Evolutionary conservation across 2,888 invertebrate species (phyloP).

Genomic region (Bombyx huttoni): DNA sequence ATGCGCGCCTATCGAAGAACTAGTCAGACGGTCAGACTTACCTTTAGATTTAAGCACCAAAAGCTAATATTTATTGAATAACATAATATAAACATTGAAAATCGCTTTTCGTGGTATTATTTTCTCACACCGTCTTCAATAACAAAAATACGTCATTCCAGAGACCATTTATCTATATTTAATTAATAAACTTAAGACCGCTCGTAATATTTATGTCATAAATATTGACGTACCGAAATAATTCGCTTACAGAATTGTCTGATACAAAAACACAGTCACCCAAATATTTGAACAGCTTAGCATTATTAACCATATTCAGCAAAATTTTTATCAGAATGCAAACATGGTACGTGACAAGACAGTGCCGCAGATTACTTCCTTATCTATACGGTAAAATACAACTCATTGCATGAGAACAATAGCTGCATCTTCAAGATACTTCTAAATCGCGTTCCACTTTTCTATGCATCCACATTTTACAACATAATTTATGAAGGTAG

Average conservation of each 20-base stretch:
- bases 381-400: conserved; percentile 16
- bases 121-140: too few relatives aligned
- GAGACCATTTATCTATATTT: too few relatives aligned
- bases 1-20: conserved; percentile 44
- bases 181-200: too few relatives aligned
- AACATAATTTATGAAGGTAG: too few relatives aligned
- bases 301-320: conserved; percentile 45
- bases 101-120: too few relatives aligned
- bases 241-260: background rate
- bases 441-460: conserved; percentile 1
- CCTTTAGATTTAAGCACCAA: conserved; percentile 76
- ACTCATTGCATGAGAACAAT: conserved; percentile 7
- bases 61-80: conserved; percentile 38
- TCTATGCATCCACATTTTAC: too few relatives aligned
- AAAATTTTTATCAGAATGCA: conserved; percentile 33
- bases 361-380: conserved; percentile 13
- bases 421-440: conserved; percentile 15
- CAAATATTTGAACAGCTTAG: conserved; percentile 27
- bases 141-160: too few relatives aligned
- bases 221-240: background rate
- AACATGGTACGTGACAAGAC: conserved; percentile 25
- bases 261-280: conserved; percentile 4
- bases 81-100: background rate
- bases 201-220: background rate
- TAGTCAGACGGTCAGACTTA: conserved; percentile 60